Evolutionary conservation across 2,797 vertebrate genomes (phyloP), one percentile per base, ranked within the genome.

Genomic region (Chelmon rostratus): DNA sequence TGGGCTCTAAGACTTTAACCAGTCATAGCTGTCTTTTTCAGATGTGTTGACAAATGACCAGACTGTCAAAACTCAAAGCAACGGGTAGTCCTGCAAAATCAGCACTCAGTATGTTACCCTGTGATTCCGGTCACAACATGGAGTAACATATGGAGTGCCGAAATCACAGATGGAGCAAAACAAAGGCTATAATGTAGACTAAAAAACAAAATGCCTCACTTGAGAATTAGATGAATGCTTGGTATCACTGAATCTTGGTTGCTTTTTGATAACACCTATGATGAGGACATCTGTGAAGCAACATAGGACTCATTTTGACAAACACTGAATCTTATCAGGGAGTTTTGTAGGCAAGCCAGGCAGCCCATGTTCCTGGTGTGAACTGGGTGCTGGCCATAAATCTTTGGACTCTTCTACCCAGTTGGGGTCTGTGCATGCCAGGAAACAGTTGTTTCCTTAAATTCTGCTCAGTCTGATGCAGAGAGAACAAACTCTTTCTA

Each of bases 361-460:
- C 62, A 44, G 49, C 44, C 61, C 19, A 38, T 75, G 72, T 67
- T 68, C 53, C 25, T 19, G 23, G 37, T 21, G 67, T 59, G 54
- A 82, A 71, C 49, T 23, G 37, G 47, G 3, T 19, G 1, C 52
- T 47, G 57, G 69, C 23, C 56, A 54, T 84, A 78, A 80, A 70
- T 87, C 81, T 73, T 9, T 68, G 56, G 49, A 73, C 23, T 31
- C 33, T 54, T 84, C 62, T 31, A 61, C 73, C 40, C 73, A 68
- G 46, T 16, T 56, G 47, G 76, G 69, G 58, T 73, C 65, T 0
- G 35, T 67, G 37, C 65, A 61, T 80, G 72, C n/a, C 92, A 93
- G 92, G 93, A 94, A 94, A 86, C 91, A 79, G 89, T 91, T 80
- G 91, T 87, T 94, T 94, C 93, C 91, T 92, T 72, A 73, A 80